Base-by-base conservation (phyloP, 2,888 invertebrate genomes). In the Diabrotica balteata region DNA sequence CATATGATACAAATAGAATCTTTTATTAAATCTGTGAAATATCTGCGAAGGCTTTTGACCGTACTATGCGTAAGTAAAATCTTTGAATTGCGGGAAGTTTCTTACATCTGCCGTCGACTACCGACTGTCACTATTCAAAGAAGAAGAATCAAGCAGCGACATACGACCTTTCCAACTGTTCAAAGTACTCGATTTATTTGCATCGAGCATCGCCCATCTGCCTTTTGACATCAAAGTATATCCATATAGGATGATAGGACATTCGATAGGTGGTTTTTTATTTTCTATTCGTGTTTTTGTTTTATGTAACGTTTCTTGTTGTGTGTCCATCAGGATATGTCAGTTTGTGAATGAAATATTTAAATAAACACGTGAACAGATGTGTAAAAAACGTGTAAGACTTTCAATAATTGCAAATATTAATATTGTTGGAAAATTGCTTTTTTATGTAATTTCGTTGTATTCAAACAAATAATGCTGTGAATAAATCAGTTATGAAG, bases 81-180 rank as follows among this genome's bases (percentile, higher is more conserved):
- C 47, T 58, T 71, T 61, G 63, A 51, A 65, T 65, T 65, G 61
- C 54, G 11, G 71, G 61, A 68, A 68, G 58, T 52, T 70, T 65
- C 70, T 67, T 72, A 68, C 76, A 76, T 74, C 76, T 76, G 74
- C 75, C 74, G 74, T 75, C 75, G 76, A 70, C 75, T 76, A 74
- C 75, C 63, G 67, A 68, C 72, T 73, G 72, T 72, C 70, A 72
- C 68, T 67, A 67, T 69, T 69, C 66, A 69, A 63, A 72, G 62
- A 65, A 70, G 65, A 66, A 69, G 66, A 60, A 61, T 62, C 60
- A 64, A 69, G 62, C 69, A 62, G 64, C 63, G 70, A 66, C 72
- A 63, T 50, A 47, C 66, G 55, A 64, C 64, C 64, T 72, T 66
- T 67, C 66, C 67, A 64, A 69, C 71, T 73, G 61, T 57, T 63